Base-by-base conservation (phyloP, 2,113 vertebrate species). In the Cichladusa arquata region DNA sequence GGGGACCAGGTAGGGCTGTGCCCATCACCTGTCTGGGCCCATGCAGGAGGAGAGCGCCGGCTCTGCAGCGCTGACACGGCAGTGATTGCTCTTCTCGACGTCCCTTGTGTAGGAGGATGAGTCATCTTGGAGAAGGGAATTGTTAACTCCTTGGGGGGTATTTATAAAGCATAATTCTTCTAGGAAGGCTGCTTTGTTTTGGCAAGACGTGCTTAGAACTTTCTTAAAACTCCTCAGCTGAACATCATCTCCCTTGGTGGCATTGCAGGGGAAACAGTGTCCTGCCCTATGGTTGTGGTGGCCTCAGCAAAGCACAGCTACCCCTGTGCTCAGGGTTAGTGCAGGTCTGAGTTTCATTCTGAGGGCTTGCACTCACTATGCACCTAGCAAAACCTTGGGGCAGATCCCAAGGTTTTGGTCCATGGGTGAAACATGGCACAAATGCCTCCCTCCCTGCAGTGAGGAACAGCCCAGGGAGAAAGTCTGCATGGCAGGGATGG, bases 41-140 rank as follows among this genome's bases (percentile, higher is more conserved):
- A 24, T 51, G 53, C 38, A 23, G 69, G 67, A 44, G 53, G 74
- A 22, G 45, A 69, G 51, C 1, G 9, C 47, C 2, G 1, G 77
- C 58, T 56, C 74, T 6, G 67, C 86, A 1, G 91, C 24, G 11
- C 70, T 80, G 94, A 76, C 93, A 95, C 1, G 22, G 29, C 78
- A 36, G 9, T 73, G 93, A 87, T 53, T 92, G 94, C 72, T 96
- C 94, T 71, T 92, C 87, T 94, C 19, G 25, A 57, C 20, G 82
- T 87, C 94, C 61, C 36, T 28, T 4, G 84, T 34, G 86, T 96
- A 19, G 94, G 93, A 94, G 92, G 93, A 90, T 92, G 90, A 96
- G 86, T 95, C 95, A 96, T 85, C 47, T 12, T 19, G 78, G 80
- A 58, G 83, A 86, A 88, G 38, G 88, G 94, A 96, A 86, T 34